Percentiles rank a stretch among this genome's conserved stretches.
These are phyloP conservation scores for Sphaerophoria rueppellii DNA, from an alignment of 2,888 invertebrate species.

Conservation along the genomic window DNA sequence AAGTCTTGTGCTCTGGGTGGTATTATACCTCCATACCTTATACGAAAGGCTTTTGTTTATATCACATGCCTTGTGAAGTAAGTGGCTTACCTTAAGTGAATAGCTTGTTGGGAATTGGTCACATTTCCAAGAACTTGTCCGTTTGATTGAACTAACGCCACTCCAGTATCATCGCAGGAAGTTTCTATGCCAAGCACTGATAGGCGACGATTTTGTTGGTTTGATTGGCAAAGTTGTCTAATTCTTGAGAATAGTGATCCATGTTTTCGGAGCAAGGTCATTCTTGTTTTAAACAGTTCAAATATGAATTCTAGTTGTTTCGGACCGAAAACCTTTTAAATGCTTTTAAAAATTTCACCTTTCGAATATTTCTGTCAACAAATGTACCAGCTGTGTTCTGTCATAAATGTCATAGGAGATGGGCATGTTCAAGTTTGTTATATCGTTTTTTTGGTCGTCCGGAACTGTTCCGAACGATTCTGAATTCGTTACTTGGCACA, in stretches of 20 bases:
- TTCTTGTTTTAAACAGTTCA: neutral
- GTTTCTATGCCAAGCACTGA: constrained; percentile 96
- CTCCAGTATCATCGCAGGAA: constrained; percentile 98
- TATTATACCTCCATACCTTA: constrained; percentile 88
- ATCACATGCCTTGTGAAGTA: neutral
- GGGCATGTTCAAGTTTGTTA: too few relatives aligned
- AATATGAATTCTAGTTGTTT: too few relatives aligned
- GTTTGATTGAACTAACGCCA: constrained; percentile 90
- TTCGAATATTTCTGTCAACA: too few relatives aligned
- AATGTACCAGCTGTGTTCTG: too few relatives aligned
- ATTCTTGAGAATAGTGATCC: neutral
- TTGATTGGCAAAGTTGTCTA: neutral
- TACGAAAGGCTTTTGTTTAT: neutral
- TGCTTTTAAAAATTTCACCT: too few relatives aligned
- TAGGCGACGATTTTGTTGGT: constrained; percentile 47
- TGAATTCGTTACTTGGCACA: too few relatives aligned
- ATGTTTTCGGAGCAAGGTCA: constrained; percentile 13
- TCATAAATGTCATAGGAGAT: too few relatives aligned
- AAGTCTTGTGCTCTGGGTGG: constrained; percentile 92
- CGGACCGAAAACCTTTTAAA: too few relatives aligned
- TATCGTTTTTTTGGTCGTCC: too few relatives aligned
- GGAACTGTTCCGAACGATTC: too few relatives aligned
- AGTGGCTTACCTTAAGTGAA: constrained; percentile 86
- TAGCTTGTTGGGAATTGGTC: constrained; percentile 89
- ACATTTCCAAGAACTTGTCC: constrained; percentile 91